These are phyloP conservation scores for Oceanodroma leucorhoa DNA, from an alignment of 2,797 vertebrate species.

Conservation along the genomic window DNA sequence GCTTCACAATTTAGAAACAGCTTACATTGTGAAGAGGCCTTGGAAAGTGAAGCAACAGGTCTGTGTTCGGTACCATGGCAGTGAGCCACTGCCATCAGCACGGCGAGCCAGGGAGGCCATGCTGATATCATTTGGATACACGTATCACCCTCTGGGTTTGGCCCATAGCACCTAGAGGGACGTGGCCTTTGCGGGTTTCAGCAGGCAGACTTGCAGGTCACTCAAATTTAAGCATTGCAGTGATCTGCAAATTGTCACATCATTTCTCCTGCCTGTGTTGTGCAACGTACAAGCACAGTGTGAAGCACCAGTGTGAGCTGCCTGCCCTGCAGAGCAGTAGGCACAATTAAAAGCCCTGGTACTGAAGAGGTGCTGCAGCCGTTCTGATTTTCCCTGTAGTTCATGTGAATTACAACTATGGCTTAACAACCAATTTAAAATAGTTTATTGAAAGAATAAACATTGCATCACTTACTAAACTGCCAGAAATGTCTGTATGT, in stretches of 20 bases:
- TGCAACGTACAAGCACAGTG: accelerated
- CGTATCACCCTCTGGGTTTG: not conserved
- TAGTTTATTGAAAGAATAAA: slow-evolving; percentile 4
- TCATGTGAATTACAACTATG: not conserved
- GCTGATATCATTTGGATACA: not conserved
- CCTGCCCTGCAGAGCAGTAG: not conserved
- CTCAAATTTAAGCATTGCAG: not conserved
- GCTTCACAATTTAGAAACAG: not conserved
- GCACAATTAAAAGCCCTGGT: not conserved
- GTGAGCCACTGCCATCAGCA: not conserved
- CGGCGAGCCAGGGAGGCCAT: accelerated
- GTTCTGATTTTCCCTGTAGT: not conserved
- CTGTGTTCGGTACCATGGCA: not conserved
- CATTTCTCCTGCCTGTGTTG: not conserved
- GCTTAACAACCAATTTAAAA: not conserved
- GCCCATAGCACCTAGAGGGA: not conserved
- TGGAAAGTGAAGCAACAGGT: not conserved
- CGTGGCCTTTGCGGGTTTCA: not conserved
- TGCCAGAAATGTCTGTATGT: not conserved
- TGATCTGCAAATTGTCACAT: not conserved
- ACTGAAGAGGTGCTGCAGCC: not conserved
- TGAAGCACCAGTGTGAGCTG: not conserved
- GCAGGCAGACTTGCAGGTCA: not conserved
- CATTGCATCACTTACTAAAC: not conserved
- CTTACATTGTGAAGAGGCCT: not conserved